These are phyloP conservation scores for Vipera latastei DNA, from an alignment of 2,797 vertebrate species.

Conservation along the genomic window DNA sequence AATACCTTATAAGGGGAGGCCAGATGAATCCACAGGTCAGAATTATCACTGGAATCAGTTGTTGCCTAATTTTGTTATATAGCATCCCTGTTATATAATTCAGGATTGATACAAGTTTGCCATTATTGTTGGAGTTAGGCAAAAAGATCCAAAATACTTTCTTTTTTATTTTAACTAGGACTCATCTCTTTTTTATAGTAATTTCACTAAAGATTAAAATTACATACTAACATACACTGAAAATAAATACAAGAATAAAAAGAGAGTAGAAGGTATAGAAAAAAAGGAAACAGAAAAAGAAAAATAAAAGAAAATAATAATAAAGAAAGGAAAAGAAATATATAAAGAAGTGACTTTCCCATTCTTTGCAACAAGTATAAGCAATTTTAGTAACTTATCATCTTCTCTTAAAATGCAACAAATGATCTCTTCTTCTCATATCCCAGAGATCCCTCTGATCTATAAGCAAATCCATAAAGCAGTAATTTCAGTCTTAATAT, in stretches of 20 bases:
- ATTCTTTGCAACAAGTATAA: neutral
- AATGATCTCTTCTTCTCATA: neutral
- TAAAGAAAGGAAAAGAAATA: neutral
- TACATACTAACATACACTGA: neutral
- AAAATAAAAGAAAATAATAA: neutral
- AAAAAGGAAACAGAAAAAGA: neutral
- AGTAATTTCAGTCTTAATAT: neutral
- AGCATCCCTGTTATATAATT: neutral
- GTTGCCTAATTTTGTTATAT: neutral
- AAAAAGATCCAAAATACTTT: neutral
- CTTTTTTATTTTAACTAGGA: neutral
- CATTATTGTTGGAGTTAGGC: neutral
- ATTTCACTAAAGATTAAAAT: neutral
- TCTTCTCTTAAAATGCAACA: neutral
- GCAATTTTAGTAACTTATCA: neutral
- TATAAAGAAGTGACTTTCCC: neutral
- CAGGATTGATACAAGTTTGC: neutral
- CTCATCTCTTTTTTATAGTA: neutral
- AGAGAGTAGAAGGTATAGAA: neutral
- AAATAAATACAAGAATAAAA: neutral
- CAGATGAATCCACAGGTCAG: neutral
- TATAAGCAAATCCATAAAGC: neutral
- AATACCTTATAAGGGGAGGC: neutral
- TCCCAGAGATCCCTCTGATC: neutral
- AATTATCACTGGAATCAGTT: neutral